Conservation (phyloP, 2,797 vertebrate genomes). For the Mycteria americana region DNA sequence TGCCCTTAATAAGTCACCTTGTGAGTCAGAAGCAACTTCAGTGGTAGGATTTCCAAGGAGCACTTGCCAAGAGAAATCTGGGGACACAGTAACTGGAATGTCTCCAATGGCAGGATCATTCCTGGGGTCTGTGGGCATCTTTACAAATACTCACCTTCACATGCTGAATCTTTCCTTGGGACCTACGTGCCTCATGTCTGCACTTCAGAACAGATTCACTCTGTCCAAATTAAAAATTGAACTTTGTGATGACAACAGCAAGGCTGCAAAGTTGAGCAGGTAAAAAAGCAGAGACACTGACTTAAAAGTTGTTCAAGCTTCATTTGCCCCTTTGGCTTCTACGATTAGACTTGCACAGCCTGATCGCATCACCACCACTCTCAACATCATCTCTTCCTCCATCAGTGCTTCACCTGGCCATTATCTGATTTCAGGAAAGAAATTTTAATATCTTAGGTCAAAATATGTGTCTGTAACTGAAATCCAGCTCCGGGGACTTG, state of each 20-base stretch:
- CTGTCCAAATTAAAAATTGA: background rate
- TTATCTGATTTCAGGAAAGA: background rate
- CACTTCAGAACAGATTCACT: background rate
- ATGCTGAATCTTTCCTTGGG: background rate
- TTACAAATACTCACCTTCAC: background rate
- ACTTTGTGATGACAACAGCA: background rate
- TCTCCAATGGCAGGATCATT: background rate
- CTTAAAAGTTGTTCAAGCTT: background rate
- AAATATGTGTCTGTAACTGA: background rate
- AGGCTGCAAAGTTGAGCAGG: background rate
- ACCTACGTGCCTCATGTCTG: accelerated
- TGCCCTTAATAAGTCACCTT: constrained; percentile 34
- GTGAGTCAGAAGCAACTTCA: background rate
- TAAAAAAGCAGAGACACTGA: background rate
- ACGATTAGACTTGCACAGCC: background rate
- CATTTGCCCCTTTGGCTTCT: background rate
- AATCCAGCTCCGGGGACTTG: background rate
- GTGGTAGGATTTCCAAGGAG: background rate
- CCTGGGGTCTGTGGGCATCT: background rate
- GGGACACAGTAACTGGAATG: background rate
- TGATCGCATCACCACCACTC: background rate
- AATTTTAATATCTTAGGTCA: background rate
- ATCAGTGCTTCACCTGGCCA: background rate
- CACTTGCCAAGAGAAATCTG: background rate
- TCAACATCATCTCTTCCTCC: background rate